These are phyloP conservation scores for Phaethon lepturus DNA, from an alignment of 2,113 vertebrate genomes.

Conservation along the genomic window DNA sequence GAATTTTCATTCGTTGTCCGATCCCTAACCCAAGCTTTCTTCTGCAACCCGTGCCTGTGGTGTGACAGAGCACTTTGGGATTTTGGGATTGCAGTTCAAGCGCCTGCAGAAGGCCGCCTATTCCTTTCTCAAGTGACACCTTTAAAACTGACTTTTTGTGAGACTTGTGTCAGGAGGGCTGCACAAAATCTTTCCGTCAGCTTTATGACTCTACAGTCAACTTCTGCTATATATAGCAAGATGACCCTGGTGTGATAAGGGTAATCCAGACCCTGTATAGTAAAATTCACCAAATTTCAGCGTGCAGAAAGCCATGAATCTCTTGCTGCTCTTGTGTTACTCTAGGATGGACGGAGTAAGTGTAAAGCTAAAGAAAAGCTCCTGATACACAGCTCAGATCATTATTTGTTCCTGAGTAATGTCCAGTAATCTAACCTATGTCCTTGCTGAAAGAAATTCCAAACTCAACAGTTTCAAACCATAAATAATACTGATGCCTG, in stretches of 20 bases:
- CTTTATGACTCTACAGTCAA: neutral
- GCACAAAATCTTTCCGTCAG: neutral
- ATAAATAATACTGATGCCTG: constrained; percentile 36
- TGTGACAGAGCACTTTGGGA: neutral
- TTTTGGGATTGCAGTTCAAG: neutral
- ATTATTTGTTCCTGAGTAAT: constrained; percentile 59
- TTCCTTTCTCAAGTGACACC: neutral
- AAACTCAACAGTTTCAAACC: constrained; percentile 32
- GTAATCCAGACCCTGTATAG: neutral
- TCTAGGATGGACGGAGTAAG: neutral
- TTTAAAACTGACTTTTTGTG: neutral
- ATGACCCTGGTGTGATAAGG: neutral
- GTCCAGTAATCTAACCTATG: constrained; percentile 38
- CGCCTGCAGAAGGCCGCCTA: neutral
- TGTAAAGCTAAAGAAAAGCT: constrained; percentile 19
- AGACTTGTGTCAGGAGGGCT: neutral
- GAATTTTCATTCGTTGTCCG: neutral
- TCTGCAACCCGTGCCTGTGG: neutral
- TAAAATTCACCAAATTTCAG: neutral
- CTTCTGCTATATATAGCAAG: neutral
- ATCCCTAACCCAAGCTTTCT: neutral
- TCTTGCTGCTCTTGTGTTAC: neutral
- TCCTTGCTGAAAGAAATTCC: constrained; percentile 36
- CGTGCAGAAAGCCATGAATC: neutral
- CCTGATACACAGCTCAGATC: neutral